phyloP scores from a whole-genome alignment of 2,113 vertebrate genomes.

The Bufo bufo region DNA sequence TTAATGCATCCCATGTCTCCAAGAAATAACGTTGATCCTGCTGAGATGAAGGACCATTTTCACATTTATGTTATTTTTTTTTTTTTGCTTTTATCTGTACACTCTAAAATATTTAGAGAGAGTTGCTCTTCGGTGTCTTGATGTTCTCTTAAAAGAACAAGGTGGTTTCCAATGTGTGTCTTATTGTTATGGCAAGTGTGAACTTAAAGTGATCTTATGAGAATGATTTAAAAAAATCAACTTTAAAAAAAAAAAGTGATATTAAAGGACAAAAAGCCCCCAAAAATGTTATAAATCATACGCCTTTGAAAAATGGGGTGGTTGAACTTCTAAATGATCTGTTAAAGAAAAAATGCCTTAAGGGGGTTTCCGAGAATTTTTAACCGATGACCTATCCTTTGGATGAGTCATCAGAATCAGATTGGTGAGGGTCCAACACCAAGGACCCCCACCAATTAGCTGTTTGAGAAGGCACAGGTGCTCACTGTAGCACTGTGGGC shows the following conservation, averaged over 20 bases:
- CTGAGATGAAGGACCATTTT: conserved; percentile 62
- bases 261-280: neutral
- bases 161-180: neutral
- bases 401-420: too few species aligned
- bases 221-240: neutral
- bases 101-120: conserved; percentile 59
- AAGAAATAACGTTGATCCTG: conserved; percentile 61
- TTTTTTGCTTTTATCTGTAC: conserved; percentile 27
- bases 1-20: conserved; percentile 50
- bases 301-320: neutral
- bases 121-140: conserved; percentile 44
- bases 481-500: too few species aligned
- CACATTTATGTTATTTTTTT: conserved; percentile 14
- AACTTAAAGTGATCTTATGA: neutral
- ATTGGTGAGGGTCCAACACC: too few species aligned
- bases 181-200: neutral
- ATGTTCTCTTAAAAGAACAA: conserved; percentile 61
- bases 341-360: neutral
- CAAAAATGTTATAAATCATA: neutral
- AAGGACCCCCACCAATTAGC: too few species aligned
- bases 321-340: neutral
- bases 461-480: too few species aligned
- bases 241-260: neutral
- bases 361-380: too few species aligned
- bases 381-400: too few species aligned